Evolutionary conservation across 2,888 invertebrate species (phyloP).

Genomic region (Drosophila buzzatii): DNA sequence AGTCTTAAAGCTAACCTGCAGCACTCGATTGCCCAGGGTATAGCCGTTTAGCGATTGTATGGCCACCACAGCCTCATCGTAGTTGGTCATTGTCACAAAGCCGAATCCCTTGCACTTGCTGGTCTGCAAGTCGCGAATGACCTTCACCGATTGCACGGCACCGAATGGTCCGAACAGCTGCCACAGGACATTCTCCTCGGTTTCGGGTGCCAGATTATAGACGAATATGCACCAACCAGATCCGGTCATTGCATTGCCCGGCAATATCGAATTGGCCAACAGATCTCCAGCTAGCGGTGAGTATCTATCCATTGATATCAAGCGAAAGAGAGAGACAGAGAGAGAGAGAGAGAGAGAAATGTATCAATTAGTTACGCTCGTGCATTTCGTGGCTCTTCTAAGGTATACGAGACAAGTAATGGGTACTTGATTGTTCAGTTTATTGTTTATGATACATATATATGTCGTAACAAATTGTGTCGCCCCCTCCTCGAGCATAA

Average conservation of each 20-base stretch:
- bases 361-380: constrained; percentile 23
- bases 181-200: constrained; percentile 98
- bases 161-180: constrained; percentile 98
- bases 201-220: constrained; percentile 97
- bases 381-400: neutral
- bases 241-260: constrained; percentile 93
- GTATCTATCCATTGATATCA: constrained; percentile 83
- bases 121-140: constrained; percentile 96
- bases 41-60: constrained; percentile 98
- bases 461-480: constrained; percentile 35
- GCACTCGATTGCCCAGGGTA: constrained; percentile 96
- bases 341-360: neutral
- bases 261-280: constrained; percentile 91
- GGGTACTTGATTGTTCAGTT: constrained; percentile 28
- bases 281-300: constrained; percentile 94
- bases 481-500: constrained; percentile 37
- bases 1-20: constrained; percentile 99
- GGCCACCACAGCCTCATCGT: constrained; percentile 98
- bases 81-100: constrained; percentile 99
- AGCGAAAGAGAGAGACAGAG: neutral
- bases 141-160: constrained; percentile 98
- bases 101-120: constrained; percentile 99
- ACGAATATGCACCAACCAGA: constrained; percentile 94
- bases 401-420: constrained; percentile 16
- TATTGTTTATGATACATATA: constrained; percentile 38